Evolutionary conservation across 2,113 vertebrate genomes (phyloP).

Genomic region (Fregata magnificens): DNA sequence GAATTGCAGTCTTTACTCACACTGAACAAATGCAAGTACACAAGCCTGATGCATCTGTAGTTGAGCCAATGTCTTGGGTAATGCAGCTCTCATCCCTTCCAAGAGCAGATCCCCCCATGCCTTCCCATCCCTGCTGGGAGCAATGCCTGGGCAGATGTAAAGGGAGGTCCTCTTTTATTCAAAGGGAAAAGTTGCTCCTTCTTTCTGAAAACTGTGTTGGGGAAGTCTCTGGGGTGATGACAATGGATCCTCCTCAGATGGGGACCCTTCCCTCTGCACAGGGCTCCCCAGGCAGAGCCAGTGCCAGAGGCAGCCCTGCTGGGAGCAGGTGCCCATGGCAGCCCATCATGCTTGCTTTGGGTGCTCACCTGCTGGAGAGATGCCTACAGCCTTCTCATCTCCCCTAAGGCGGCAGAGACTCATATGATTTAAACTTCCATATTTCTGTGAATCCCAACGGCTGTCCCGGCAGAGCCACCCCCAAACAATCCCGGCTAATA

Average conservation of each 20-base stretch:
- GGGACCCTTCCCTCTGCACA: rapidly evolving
- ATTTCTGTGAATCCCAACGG: background rate
- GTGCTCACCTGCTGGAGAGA: rapidly evolving
- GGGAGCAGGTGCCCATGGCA: background rate
- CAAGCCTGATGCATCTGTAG: background rate
- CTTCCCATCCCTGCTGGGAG: background rate
- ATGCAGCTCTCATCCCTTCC: background rate
- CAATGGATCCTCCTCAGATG: background rate
- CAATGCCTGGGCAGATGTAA: background rate
- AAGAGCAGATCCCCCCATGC: rapidly evolving
- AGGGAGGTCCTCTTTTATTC: background rate
- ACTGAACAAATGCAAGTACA: background rate
- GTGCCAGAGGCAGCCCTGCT: rapidly evolving
- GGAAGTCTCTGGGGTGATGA: background rate
- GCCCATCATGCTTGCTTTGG: background rate
- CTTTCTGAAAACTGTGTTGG: background rate
- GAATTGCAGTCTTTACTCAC: background rate
- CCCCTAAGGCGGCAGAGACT: background rate
- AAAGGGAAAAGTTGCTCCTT: background rate
- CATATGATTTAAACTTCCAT: background rate
- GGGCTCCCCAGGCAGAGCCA: background rate
- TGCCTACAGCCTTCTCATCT: background rate
- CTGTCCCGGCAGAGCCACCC: background rate
- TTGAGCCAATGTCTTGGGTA: background rate
- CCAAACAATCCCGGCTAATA: background rate